A percentile compares a stretch with the other conserved stretches of the same genome.
These are phyloP conservation scores for Gallinago jamesoni DNA, from an alignment of 2,113 vertebrate species.

Conservation along the genomic window DNA sequence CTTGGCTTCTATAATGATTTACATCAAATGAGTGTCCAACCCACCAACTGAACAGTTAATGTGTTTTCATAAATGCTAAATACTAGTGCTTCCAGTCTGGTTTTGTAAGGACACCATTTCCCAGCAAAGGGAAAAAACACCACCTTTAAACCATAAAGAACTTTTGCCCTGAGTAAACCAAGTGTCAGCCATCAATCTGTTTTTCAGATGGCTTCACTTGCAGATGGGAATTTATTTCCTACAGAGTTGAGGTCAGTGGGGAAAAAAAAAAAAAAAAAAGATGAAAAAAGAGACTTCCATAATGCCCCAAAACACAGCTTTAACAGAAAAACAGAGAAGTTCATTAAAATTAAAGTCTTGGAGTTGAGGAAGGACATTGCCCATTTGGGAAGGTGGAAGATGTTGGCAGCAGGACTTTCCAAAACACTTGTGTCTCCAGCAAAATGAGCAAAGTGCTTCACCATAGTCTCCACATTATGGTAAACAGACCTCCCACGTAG, in stretches of 20 bases:
- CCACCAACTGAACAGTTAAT: background rate
- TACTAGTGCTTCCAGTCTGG: background rate
- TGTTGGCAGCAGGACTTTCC: background rate
- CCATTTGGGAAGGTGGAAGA: background rate
- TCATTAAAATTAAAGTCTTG: background rate
- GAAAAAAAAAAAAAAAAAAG: background rate
- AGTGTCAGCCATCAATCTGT: background rate
- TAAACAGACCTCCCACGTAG: conserved; percentile 28
- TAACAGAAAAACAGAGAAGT: background rate
- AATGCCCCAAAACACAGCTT: background rate
- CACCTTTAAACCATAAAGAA: background rate
- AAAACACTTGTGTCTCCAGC: background rate
- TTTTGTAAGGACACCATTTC: background rate
- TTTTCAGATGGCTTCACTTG: background rate
- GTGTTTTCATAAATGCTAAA: background rate
- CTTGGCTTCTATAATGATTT: background rate
- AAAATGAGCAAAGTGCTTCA: background rate
- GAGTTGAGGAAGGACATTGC: background rate
- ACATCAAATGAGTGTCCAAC: background rate
- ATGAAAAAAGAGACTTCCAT: background rate
- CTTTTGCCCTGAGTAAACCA: background rate
- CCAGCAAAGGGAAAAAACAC: background rate
- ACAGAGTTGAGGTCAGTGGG: background rate
- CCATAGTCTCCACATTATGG: background rate
- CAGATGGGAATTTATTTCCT: background rate